Evolutionary conservation across 1,140 invertebrate species (phyloP).

Genomic region (Eumaeus atala): DNA sequence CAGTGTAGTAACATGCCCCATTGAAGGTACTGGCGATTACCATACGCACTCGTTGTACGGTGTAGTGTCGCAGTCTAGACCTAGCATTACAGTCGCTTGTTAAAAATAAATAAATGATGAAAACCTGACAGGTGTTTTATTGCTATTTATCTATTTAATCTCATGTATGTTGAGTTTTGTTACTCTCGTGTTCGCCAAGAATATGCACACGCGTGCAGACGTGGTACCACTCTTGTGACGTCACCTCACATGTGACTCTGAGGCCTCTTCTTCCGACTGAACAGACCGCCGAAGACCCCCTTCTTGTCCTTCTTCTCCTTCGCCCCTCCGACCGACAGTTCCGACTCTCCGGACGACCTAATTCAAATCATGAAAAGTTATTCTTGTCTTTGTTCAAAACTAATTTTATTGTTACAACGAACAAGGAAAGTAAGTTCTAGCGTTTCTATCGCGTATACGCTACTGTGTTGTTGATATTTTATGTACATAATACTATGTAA

Average conservation of each 20-base stretch:
- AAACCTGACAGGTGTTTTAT: not conserved
- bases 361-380: conserved; percentile 1
- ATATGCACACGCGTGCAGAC: not conserved
- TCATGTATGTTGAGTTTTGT: not conserved
- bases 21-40: too few relatives aligned
- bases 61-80: too few relatives aligned
- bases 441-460: too few relatives aligned
- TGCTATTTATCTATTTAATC: not conserved
- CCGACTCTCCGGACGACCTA: conserved; percentile 62
- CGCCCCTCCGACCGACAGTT: conserved; percentile 56
- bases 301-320: conserved; percentile 71
- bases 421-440: too few relatives aligned
- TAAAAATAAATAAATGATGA: not conserved
- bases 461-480: too few relatives aligned
- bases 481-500: not conserved
- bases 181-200: not conserved
- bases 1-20: too few relatives aligned
- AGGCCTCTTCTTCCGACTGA: conserved; percentile 66
- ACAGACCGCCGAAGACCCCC: conserved; percentile 63
- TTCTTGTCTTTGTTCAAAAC: too few relatives aligned
- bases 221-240: not conserved
- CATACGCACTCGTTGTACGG: too few relatives aligned
- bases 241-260: conserved; percentile 58
- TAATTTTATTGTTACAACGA: too few relatives aligned
- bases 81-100: too few relatives aligned